phyloP scores from a whole-genome alignment of 92 coral and sea anemone genomes.

The Meandrina meandrites region DNA sequence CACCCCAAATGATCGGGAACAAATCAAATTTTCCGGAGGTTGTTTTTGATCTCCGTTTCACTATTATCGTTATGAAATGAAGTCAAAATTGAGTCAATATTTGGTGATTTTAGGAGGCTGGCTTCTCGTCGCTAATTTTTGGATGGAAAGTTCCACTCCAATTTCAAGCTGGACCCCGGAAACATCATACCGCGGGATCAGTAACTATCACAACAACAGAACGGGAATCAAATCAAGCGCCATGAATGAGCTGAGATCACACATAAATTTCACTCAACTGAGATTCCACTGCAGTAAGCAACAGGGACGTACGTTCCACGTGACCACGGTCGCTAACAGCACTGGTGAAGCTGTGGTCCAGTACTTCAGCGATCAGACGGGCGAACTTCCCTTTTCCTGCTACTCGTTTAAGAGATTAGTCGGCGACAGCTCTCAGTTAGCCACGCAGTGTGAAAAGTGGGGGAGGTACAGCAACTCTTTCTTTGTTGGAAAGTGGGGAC shows the following conservation, averaged over 20 bases:
- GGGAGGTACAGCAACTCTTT: not conserved
- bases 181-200: constrained; percentile 36
- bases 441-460: constrained; percentile 30
- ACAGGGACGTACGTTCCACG: constrained; percentile 35
- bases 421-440: constrained; percentile 34
- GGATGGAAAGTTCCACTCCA: constrained; percentile 25
- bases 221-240: constrained; percentile 16
- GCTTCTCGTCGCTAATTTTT: constrained; percentile 35
- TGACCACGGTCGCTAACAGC: constrained; percentile 19
- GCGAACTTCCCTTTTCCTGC: constrained; percentile 19
- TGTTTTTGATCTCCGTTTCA: too few species aligned
- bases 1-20: too few species aligned
- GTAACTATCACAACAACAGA: constrained; percentile 30
- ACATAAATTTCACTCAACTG: constrained; percentile 40
- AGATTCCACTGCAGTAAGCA: constrained; percentile 62
- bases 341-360: constrained; percentile 25
- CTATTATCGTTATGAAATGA: too few species aligned
- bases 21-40: too few species aligned
- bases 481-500: constrained; percentile 19
- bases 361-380: constrained; percentile 27
- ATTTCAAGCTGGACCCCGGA: constrained; percentile 20
- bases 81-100: too few species aligned
- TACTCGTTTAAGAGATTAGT: constrained; percentile 9
- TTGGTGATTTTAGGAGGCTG: constrained; percentile 44
- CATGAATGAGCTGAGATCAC: constrained; percentile 27